These are phyloP conservation scores for Lycia hirtaria DNA, from an alignment of 2,888 invertebrate genomes.

Conservation along the genomic window DNA sequence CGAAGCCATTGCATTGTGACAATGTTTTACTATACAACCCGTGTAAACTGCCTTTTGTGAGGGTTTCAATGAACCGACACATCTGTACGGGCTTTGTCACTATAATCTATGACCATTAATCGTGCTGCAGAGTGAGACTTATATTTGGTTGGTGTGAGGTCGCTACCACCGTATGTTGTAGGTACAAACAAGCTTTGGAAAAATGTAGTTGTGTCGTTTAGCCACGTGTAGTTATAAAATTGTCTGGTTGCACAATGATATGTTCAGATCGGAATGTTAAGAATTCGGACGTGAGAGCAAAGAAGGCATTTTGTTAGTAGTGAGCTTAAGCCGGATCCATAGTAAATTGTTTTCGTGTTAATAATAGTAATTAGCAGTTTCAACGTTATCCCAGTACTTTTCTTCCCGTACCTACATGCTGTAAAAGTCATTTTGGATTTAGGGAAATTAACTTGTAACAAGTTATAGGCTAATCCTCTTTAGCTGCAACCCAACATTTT, in stretches of 20 bases:
- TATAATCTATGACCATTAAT: slow-evolving; percentile 42
- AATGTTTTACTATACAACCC: slow-evolving; percentile 38
- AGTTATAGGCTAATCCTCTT: no score
- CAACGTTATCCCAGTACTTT: no score
- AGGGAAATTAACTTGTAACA: no score
- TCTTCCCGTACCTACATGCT: no score
- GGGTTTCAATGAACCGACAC: slow-evolving; percentile 38
- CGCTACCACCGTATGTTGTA: not conserved
- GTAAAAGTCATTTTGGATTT: no score
- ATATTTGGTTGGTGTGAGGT: not conserved
- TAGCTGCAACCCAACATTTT: no score
- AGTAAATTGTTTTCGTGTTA: no score
- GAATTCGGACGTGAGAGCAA: slow-evolving; percentile 23
- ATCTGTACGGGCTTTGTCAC: slow-evolving; percentile 33
- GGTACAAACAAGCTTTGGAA: not conserved
- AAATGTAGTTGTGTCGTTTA: not conserved
- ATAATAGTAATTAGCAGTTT: no score
- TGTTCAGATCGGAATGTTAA: slow-evolving; percentile 17
- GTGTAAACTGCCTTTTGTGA: slow-evolving; percentile 47
- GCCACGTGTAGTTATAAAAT: not conserved
- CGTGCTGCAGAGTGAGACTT: slow-evolving; percentile 15
- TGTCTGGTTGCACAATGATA: slow-evolving; percentile 18
- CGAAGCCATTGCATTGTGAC: slow-evolving; percentile 30
- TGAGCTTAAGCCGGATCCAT: no score
- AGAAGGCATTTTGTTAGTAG: not conserved